These are phyloP conservation scores for Hippocampus abdominalis DNA, from an alignment of 2,113 vertebrate species.

Conservation along the genomic window DNA sequence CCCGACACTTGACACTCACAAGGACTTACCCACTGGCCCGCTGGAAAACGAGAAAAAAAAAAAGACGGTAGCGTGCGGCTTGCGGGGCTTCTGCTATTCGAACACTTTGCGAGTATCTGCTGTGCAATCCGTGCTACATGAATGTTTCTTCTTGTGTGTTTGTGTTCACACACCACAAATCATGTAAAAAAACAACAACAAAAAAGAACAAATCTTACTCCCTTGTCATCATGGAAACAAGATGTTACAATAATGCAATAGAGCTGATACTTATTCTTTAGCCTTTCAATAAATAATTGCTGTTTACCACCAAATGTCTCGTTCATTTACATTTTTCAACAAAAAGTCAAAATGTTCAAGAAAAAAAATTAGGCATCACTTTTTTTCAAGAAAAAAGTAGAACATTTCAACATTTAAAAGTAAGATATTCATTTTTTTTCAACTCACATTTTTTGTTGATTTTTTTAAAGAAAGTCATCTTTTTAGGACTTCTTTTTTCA, in stretches of 20 bases:
- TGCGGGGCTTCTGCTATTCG: conserved; percentile 85
- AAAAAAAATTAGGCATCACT: neutral
- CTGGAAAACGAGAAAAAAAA: conserved; percentile 15
- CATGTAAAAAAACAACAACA: conserved; percentile 48
- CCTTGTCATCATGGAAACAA: conserved; percentile 79
- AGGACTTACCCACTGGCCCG: neutral
- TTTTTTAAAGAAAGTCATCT: neutral
- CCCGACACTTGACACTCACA: neutral
- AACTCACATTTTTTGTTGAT: no score
- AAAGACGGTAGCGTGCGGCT: conserved; percentile 32
- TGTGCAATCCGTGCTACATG: conserved; percentile 97
- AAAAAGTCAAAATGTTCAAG: conserved; percentile 20
- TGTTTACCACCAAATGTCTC: conserved; percentile 83
- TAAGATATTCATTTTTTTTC: no score
- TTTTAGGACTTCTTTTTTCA: neutral
- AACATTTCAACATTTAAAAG: neutral
- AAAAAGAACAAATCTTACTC: conserved; percentile 72
- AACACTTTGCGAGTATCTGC: conserved; percentile 87
- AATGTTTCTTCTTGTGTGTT: conserved; percentile 92
- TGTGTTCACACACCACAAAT: conserved; percentile 90
- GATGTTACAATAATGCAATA: conserved; percentile 93
- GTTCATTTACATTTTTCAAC: neutral
- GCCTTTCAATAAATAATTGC: conserved; percentile 96
- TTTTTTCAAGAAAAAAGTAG: neutral
- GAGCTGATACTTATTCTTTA: conserved; percentile 94